phyloP scores from a whole-genome alignment of 2,888 invertebrate species.

The Tipula lateralis region DNA sequence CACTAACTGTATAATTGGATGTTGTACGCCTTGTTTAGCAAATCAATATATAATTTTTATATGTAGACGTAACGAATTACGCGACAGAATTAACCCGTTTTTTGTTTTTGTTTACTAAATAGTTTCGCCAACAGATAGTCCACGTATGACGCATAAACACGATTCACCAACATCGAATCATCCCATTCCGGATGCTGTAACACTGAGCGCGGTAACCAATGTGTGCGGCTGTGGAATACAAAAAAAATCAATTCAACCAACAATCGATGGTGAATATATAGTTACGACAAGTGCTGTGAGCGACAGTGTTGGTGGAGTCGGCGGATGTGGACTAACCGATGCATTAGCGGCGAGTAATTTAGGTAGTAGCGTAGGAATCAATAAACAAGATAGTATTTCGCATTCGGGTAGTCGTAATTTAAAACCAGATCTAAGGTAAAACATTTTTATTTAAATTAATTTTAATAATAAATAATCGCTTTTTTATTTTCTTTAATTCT shows the following conservation, averaged over 20 bases:
- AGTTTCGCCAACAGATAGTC: slow-evolving; percentile 39
- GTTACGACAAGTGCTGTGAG: neutral
- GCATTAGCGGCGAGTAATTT: neutral
- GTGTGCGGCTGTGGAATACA: slow-evolving; percentile 37
- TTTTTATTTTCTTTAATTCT: slow-evolving; percentile 20
- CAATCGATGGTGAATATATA: neutral
- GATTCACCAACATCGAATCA: neutral
- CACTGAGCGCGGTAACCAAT: slow-evolving; percentile 39
- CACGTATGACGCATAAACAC: slow-evolving; percentile 25
- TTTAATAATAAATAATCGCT: neutral
- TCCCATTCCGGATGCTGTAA: slow-evolving; percentile 38
- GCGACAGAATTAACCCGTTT: neutral
- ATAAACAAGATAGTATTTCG: slow-evolving; percentile 12
- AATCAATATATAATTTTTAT: neutral
- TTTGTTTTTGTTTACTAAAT: slow-evolving; percentile 29
- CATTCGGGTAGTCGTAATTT: slow-evolving; percentile 27
- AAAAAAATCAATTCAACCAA: slow-evolving; percentile 25
- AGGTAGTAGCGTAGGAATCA: neutral
- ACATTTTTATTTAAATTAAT: neutral
- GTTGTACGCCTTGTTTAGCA: neutral
- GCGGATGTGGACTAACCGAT: neutral
- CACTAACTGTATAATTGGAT: neutral
- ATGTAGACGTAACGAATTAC: neutral
- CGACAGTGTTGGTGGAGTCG: neutral
- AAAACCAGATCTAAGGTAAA: slow-evolving; percentile 8